These are phyloP conservation scores for Clarias magur DNA, from an alignment of 2,113 vertebrate species.

Conservation along the genomic window DNA sequence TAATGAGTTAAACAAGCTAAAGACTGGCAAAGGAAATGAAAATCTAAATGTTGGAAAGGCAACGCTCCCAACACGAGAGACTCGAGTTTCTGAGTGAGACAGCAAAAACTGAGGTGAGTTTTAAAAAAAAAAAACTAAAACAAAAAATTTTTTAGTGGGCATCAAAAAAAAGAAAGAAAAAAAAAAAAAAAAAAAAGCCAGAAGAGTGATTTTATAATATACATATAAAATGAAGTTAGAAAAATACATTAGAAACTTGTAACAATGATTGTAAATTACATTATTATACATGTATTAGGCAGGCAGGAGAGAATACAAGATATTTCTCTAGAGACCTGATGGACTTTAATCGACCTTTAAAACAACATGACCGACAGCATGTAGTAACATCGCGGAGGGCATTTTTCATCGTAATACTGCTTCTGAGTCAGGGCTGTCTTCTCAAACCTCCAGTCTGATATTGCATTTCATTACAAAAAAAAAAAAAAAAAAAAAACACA, in stretches of 20 bases:
- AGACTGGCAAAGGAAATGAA: constrained; percentile 71
- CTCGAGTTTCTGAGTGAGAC: constrained; percentile 61
- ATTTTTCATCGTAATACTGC: constrained; percentile 74
- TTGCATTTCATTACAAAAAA: constrained; percentile 79
- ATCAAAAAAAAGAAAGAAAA: constrained; percentile 59
- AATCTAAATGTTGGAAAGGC: constrained; percentile 72
- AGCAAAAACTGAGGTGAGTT: constrained; percentile 43
- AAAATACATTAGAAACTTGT: constrained; percentile 89
- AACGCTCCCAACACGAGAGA: constrained; percentile 74
- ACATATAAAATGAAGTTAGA: constrained; percentile 88
- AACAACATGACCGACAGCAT: constrained; percentile 70
- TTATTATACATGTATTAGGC: constrained; percentile 83
- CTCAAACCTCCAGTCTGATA: constrained; percentile 73
- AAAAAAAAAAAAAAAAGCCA: constrained; percentile 54
- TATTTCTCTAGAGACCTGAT: constrained; percentile 75
- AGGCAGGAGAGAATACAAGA: constrained; percentile 76
- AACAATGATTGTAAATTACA: constrained; percentile 87
- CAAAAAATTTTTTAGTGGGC: constrained; percentile 61
- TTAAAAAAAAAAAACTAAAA: constrained; percentile 39
- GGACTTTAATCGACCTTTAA: constrained; percentile 70
- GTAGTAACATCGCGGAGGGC: constrained; percentile 76
- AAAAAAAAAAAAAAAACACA: constrained; percentile 47
- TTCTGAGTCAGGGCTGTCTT: constrained; percentile 72
- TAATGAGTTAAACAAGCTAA: constrained; percentile 86
- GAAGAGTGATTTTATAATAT: constrained; percentile 77